These are phyloP conservation scores for Phaethornis superciliosus DNA, from an alignment of 2,113 vertebrate species.

Conservation along the genomic window DNA sequence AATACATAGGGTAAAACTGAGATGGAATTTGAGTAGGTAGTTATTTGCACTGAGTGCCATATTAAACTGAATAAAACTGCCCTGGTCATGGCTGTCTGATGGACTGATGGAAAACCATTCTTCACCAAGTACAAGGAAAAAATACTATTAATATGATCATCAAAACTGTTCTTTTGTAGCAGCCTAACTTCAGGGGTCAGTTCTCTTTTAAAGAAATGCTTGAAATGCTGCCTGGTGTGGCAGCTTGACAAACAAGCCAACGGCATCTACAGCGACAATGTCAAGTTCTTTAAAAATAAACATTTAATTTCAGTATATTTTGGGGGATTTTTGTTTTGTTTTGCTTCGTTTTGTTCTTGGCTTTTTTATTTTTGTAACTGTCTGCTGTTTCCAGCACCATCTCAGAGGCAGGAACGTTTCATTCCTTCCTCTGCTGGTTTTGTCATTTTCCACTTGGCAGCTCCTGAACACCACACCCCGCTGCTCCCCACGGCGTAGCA, in stretches of 20 bases:
- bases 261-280: neutral
- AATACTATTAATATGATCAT: neutral
- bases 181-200: neutral
- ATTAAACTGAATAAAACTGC: neutral
- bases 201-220: constrained; percentile 17
- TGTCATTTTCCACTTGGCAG: constrained; percentile 55
- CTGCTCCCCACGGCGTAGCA: neutral
- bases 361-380: constrained; percentile 48
- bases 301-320: constrained; percentile 51
- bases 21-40: constrained; percentile 13
- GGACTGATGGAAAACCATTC: neutral
- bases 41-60: neutral
- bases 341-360: constrained; percentile 30
- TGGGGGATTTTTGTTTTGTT: neutral
- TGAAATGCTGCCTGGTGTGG: neutral
- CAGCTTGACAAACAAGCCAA: neutral
- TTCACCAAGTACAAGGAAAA: neutral
- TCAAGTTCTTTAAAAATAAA: constrained; percentile 49
- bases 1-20: neutral
- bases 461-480: neutral
- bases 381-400: constrained; percentile 33
- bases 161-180: neutral
- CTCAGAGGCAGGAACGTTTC: constrained; percentile 31
- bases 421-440: constrained; percentile 42
- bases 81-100: neutral